These are phyloP conservation scores for Caenorhabditis macrosperma DNA, from an alignment of 2,888 invertebrate genomes.

Conservation along the genomic window DNA sequence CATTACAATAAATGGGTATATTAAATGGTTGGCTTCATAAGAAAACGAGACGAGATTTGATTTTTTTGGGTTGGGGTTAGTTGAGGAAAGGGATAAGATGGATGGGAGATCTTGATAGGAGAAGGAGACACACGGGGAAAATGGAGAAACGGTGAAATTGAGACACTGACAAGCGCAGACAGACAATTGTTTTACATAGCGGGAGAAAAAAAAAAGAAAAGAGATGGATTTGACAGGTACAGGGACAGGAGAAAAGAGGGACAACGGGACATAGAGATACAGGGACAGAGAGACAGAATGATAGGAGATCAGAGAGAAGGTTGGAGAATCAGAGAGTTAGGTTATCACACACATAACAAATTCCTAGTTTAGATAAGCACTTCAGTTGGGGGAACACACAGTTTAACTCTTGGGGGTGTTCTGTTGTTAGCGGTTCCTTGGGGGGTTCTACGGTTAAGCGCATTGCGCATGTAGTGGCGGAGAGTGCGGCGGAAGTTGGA, in stretches of 20 bases:
- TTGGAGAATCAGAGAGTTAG: too few species aligned
- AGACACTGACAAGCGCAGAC: not conserved
- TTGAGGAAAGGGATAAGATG: not conserved
- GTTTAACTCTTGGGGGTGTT: conserved; percentile 44
- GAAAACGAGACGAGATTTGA: not conserved
- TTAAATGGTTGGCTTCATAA: not conserved
- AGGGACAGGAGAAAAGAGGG: not conserved
- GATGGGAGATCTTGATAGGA: not conserved
- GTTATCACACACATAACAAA: not conserved
- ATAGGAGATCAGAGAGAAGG: too few species aligned
- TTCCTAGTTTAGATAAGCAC: conserved; percentile 37
- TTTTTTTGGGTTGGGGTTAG: not conserved
- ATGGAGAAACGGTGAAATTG: not conserved
- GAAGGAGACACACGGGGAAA: not conserved
- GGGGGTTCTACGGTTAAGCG: conserved; percentile 7
- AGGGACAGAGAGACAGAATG: not conserved
- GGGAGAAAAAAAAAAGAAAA: not conserved
- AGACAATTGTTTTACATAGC: too few species aligned
- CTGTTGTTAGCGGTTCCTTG: conserved; percentile 29
- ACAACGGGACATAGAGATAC: not conserved
- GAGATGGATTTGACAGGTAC: not conserved
- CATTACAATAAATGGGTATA: conserved; percentile 33
- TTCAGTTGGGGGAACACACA: conserved; percentile 52
- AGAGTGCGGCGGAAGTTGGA: conserved; percentile 74
- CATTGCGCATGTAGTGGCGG: conserved; percentile 60